phyloP scores from a whole-genome alignment of 2,113 vertebrate species.

The Neogobius melanostomus region DNA sequence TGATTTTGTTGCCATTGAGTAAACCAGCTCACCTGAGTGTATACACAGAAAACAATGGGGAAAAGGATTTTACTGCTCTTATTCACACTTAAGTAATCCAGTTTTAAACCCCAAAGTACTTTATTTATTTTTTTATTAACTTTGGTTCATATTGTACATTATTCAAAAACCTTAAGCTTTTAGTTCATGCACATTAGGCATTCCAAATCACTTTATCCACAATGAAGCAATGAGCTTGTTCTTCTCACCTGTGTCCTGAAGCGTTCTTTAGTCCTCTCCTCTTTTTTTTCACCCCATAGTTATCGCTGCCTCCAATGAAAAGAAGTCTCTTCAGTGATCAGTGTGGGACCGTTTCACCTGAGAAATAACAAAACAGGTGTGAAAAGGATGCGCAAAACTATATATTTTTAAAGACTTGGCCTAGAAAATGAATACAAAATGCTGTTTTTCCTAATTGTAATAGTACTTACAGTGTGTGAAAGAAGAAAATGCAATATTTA shows the following conservation, averaged over 20 bases:
- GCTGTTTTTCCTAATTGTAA: no score
- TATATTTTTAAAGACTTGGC: no score
- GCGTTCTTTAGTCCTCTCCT: slow-evolving; percentile 28
- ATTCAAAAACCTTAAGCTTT: no score
- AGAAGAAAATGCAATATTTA: no score
- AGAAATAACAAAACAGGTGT: not conserved
- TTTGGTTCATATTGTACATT: no score
- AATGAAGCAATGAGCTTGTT: not conserved
- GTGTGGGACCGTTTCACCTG: not conserved
- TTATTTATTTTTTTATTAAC: no score
- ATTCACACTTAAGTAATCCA: not conserved
- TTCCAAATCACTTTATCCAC: not conserved
- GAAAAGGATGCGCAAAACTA: not conserved
- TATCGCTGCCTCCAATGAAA: slow-evolving; percentile 17
- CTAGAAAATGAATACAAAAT: no score
- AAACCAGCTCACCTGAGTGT: slow-evolving; percentile 12
- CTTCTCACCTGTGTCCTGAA: slow-evolving; percentile 51
- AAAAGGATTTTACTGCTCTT: not conserved
- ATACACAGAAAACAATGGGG: slow-evolving; percentile 17
- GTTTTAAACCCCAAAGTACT: no score
- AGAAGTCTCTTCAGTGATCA: not conserved
- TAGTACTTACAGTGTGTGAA: no score
- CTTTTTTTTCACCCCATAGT: slow-evolving; percentile 67
- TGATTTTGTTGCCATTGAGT: slow-evolving; percentile 22
- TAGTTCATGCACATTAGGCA: no score